Evolutionary conservation across 2,797 vertebrate species (phyloP).

Genomic region (Lophius americanus): DNA sequence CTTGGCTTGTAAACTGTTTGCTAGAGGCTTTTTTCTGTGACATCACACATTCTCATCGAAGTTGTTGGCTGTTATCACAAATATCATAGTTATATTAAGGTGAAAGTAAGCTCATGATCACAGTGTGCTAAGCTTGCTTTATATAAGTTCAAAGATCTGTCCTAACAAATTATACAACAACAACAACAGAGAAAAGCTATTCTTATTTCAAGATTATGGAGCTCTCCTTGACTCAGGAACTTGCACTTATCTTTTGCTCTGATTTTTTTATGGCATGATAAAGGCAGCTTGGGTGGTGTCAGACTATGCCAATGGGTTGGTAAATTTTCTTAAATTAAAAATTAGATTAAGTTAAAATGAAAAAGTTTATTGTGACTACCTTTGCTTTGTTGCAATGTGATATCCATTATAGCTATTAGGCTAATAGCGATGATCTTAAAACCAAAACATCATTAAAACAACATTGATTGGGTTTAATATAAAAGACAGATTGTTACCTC

Average conservation of each 20-base stretch:
- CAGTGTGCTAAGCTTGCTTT: neutral
- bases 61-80: too few relatives aligned
- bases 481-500: constrained; percentile 38
- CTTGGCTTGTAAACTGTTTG: constrained; percentile 32
- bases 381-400: neutral
- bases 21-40: constrained; percentile 35
- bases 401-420: constrained; percentile 1
- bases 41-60: too few relatives aligned
- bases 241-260: constrained; percentile 26
- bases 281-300: neutral
- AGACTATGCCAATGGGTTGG: constrained; percentile 12
- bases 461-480: constrained; percentile 13
- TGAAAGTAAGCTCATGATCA: neutral
- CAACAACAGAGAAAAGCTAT: neutral
- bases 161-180: neutral
- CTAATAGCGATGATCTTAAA: constrained; percentile 23
- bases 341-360: constrained; percentile 11
- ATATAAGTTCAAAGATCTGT: neutral
- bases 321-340: constrained; percentile 5
- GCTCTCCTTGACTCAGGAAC: constrained; percentile 7
- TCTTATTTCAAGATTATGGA: constrained; percentile 9
- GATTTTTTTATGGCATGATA: constrained; percentile 14
- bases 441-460: constrained; percentile 4
- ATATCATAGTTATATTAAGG: neutral
- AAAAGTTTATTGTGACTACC: too few relatives aligned